Conservation (phyloP, 2,888 invertebrate genomes). For the Plagodis pulveraria region DNA sequence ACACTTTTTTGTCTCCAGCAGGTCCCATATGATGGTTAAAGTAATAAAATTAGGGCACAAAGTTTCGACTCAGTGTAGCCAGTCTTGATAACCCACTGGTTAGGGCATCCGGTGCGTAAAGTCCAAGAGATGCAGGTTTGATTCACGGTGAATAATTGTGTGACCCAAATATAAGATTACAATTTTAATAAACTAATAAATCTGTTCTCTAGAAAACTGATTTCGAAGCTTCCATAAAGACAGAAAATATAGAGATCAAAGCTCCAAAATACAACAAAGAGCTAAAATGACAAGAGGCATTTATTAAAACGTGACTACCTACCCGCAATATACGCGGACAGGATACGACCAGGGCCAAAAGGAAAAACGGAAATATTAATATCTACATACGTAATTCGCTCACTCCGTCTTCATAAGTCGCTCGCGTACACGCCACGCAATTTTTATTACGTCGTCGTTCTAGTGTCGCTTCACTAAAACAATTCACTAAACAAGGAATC, state of each 20-base stretch:
- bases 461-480: conserved; percentile 51
- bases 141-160: too few relatives aligned
- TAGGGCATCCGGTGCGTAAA: too few relatives aligned
- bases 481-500: conserved; percentile 73
- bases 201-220: background rate
- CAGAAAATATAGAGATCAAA: background rate
- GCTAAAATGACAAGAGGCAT: conserved; percentile 20
- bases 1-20: too few relatives aligned
- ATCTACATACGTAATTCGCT: conserved; percentile 63
- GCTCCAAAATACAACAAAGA: conserved; percentile 1
- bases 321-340: conserved; percentile 35
- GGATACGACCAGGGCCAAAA: conserved; percentile 44
- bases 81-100: too few relatives aligned
- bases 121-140: too few relatives aligned
- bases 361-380: conserved; percentile 56
- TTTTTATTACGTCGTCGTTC: conserved; percentile 58
- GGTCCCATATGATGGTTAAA: too few relatives aligned
- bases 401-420: conserved; percentile 66
- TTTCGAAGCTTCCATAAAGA: background rate
- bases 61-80: too few relatives aligned
- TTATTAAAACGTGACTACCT: conserved; percentile 42
- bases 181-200: too few relatives aligned
- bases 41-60: too few relatives aligned
- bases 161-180: too few relatives aligned
- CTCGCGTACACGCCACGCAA: conserved; percentile 58